Percentiles rank a stretch among this genome's conserved stretches.
phyloP scores from a whole-genome alignment of 2,888 invertebrate genomes.

The Rhagium mordax region DNA sequence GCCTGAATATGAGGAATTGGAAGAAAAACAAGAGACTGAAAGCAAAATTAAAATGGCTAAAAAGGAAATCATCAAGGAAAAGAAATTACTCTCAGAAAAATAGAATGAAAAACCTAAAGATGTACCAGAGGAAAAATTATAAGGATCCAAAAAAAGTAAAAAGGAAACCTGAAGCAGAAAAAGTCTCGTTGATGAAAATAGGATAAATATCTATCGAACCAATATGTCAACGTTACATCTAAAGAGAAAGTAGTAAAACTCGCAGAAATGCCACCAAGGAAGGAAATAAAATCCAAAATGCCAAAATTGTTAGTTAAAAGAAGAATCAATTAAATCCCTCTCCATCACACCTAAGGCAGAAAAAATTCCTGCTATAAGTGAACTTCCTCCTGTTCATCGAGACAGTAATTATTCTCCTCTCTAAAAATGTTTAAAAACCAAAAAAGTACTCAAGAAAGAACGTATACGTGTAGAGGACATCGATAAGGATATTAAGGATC shows the following conservation, averaged over 20 bases:
- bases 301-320: slow-evolving; percentile 82
- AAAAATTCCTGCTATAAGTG: slow-evolving; percentile 60
- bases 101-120: slow-evolving; percentile 57
- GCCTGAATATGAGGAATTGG: slow-evolving; percentile 39
- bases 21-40: slow-evolving; percentile 53
- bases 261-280: slow-evolving; percentile 69
- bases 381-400: slow-evolving; percentile 62
- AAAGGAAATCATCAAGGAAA: slow-evolving; percentile 53
- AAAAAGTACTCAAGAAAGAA: slow-evolving; percentile 59
- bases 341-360: slow-evolving; percentile 63
- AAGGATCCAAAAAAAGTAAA: not conserved
- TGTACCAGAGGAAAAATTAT: slow-evolving; percentile 57
- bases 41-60: slow-evolving; percentile 51
- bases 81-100: slow-evolving; percentile 48
- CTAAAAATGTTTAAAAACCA: slow-evolving; percentile 71
- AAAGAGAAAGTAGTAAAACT: slow-evolving; percentile 74
- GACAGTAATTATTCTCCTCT: slow-evolving; percentile 69
- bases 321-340: slow-evolving; percentile 75
- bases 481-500: slow-evolving; percentile 62
- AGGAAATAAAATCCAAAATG: slow-evolving; percentile 66
- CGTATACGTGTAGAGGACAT: slow-evolving; percentile 64
- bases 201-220: slow-evolving; percentile 56
- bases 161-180: slow-evolving; percentile 47
- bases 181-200: slow-evolving; percentile 54
- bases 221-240: slow-evolving; percentile 66